Percentiles rank a stretch among this genome's conserved stretches.
These are phyloP conservation scores for Sesia bembeciformis DNA, from an alignment of 2,888 invertebrate genomes.

Conservation along the genomic window DNA sequence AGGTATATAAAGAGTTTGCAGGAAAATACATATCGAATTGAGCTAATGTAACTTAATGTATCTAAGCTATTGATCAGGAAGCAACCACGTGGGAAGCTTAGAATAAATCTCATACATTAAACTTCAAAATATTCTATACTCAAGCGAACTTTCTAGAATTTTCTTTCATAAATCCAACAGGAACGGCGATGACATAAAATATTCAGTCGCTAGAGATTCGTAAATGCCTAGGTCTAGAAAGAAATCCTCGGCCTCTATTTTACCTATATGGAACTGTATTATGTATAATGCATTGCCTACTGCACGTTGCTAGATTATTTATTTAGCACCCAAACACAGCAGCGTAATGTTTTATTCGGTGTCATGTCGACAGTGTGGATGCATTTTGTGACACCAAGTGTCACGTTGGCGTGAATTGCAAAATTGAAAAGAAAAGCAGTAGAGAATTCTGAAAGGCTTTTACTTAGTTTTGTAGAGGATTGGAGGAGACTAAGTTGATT, in stretches of 20 bases:
- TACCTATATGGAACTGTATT: slow-evolving; percentile 3
- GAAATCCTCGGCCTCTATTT: slow-evolving; percentile 34
- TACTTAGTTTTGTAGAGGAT: no score
- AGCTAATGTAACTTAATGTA: no score
- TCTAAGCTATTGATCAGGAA: no score
- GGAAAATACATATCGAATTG: no score
- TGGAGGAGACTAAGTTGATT: no score
- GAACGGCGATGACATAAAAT: background rate
- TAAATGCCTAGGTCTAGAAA: slow-evolving; percentile 19
- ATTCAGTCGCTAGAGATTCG: background rate
- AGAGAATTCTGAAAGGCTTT: no score
- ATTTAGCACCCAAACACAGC: slow-evolving; percentile 17
- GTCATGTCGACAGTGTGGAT: background rate
- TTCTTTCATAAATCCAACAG: background rate
- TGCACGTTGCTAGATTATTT: slow-evolving; percentile 37
- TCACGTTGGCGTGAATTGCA: background rate
- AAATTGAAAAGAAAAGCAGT: background rate
- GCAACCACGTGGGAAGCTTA: no score
- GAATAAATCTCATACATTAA: no score
- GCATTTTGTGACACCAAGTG: background rate
- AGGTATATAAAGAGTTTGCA: no score
- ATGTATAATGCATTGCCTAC: slow-evolving; percentile 8
- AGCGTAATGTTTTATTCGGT: slow-evolving; percentile 33
- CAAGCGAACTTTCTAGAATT: no score
- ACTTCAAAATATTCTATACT: no score